Evolutionary conservation across 2,888 invertebrate species (phyloP).

Genomic region (Eupeodes luniger): DNA sequence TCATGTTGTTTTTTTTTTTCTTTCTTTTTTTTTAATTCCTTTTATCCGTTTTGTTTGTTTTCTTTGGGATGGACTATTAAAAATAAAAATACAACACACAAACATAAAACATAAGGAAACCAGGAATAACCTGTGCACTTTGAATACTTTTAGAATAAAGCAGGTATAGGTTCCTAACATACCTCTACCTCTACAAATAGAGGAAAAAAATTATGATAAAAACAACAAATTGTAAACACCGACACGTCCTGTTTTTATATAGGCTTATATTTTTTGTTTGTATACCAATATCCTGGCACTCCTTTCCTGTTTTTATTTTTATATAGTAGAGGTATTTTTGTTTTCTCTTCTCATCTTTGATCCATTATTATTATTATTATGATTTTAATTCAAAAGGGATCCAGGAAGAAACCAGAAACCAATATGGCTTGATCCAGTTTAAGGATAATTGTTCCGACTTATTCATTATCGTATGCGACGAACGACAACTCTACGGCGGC

Average conservation of each 20-base stretch:
- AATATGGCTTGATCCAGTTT: conserved; percentile 69
- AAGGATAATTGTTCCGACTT: conserved; percentile 64
- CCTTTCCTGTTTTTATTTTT: conserved; percentile 47
- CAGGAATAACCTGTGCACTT: conserved; percentile 70
- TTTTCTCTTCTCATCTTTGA: conserved; percentile 7
- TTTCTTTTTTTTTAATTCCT: conserved; percentile 29
- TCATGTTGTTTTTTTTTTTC: conserved; percentile 23
- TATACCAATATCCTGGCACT: conserved; percentile 30
- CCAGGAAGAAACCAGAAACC: conserved; percentile 57
- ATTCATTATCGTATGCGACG: conserved; percentile 56
- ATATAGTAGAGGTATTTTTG: conserved; percentile 23
- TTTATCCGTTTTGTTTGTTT: conserved; percentile 65
- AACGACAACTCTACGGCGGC: background rate
- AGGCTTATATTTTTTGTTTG: conserved; percentile 19
- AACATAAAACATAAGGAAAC: conserved; percentile 30
- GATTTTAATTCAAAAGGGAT: conserved; percentile 53
- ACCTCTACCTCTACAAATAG: background rate
- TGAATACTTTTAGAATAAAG: conserved; percentile 45
- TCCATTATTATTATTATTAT: conserved; percentile 49
- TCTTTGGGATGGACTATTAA: conserved; percentile 38
- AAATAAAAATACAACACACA: conserved; percentile 9
- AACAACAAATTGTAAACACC: conserved; percentile 48
- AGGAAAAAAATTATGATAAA: background rate
- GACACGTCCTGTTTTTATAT: conserved; percentile 13
- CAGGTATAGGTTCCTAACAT: background rate